Base-by-base conservation (phyloP, 2,888 invertebrate genomes). In the Drosophila paranaensis region DNA sequence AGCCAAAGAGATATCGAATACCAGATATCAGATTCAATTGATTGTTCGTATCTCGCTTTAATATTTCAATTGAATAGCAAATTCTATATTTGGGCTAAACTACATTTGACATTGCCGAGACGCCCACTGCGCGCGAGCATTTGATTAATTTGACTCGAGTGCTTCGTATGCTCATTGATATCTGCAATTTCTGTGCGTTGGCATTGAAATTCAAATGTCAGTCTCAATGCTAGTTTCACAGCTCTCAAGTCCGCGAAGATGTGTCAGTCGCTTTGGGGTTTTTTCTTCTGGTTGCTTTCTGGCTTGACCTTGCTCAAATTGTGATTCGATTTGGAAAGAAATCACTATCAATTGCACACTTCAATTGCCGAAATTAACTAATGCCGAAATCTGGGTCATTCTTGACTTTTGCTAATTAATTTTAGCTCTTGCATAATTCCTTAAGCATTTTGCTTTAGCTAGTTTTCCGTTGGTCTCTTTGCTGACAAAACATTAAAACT, bases 181-280 rank as follows among this genome's bases (percentile, higher is more conserved):
- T 84, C 80, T 82, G 86, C 85, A 81, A 89, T 89, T 81, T 79
- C 81, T 79, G 76, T 77, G 55, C 64, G 64, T 80, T 80, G 89
- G 53, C 84, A 85, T 89, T 85, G 89, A 81, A 74, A 69, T 43
- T 69, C 50, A 79, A 84, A 77, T 89, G 87, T 77, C 77, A 74
- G 63, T 61, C 69, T 87, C 88, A 82, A 87, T 78, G 58, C 43
- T 67, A 25, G 46, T 43, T 57, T 42, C 70, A 43, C 46, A 30
- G 60, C 27, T 50, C 57, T 82, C 74, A 67, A 71, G 79, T 71
- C 55, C 43, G 45, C 70, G 87, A 89, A 84, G 83, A 84, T 83
- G 83, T 83, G 71, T 84, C 82, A 72, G 39, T 54, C 55, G 57
- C 11, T 48, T 71, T 58, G 64, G 57, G 58, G 45, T 71, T 82